Evolutionary conservation across 2,888 invertebrate genomes (phyloP).

Genomic region (Trachelus iudaicus): DNA sequence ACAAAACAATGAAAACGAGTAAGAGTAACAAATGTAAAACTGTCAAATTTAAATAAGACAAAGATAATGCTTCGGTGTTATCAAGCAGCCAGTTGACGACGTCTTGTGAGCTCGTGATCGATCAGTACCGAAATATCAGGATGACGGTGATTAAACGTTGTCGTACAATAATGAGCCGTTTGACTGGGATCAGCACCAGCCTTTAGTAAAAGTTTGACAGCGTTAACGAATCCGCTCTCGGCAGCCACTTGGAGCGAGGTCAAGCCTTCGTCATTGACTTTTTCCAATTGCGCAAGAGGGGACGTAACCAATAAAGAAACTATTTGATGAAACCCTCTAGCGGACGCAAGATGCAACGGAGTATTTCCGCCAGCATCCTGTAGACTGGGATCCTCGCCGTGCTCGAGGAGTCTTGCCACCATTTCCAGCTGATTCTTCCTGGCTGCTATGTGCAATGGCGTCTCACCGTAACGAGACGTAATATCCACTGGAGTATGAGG

Average conservation of each 20-base stretch:
- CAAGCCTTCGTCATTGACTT: conserved; percentile 55
- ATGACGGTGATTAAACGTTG: conserved; percentile 44
- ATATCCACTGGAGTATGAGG: conserved; percentile 43
- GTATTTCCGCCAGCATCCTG: conserved; percentile 61
- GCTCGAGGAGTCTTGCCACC: conserved; percentile 48
- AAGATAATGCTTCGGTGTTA: background rate
- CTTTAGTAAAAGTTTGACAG: conserved; percentile 48
- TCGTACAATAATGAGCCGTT: conserved; percentile 36
- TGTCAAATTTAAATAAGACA: background rate
- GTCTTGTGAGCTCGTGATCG: conserved; percentile 50
- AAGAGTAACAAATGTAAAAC: conserved; percentile 18
- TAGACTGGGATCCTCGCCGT: conserved; percentile 52
- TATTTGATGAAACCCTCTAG: conserved; percentile 59
- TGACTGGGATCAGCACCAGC: conserved; percentile 52
- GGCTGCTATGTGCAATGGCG: conserved; percentile 60
- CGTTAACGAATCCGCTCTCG: conserved; percentile 59
- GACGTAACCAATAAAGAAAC: conserved; percentile 56
- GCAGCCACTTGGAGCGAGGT: conserved; percentile 62
- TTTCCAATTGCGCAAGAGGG: conserved; percentile 55
- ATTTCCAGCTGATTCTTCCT: conserved; percentile 52
- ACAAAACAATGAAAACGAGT: conserved; percentile 13
- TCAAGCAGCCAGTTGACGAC: conserved; percentile 51
- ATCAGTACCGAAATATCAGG: conserved; percentile 49
- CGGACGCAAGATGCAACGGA: conserved; percentile 62
- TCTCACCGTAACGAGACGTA: conserved; percentile 57